These are phyloP conservation scores for Girardinichthys multiradiatus DNA, from an alignment of 2,113 vertebrate species.

Conservation along the genomic window DNA sequence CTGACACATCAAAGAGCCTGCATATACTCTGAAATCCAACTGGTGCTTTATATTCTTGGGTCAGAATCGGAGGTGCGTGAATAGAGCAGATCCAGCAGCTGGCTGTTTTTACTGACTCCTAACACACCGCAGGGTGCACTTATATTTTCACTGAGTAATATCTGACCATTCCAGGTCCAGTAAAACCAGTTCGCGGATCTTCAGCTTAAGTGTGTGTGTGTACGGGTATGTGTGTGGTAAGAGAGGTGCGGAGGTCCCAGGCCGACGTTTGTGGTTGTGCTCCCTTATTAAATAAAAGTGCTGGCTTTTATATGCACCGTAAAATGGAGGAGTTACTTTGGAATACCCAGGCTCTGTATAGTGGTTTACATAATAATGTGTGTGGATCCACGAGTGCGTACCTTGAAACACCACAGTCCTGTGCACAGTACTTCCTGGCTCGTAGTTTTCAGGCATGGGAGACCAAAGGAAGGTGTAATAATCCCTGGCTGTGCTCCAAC, in stretches of 20 bases:
- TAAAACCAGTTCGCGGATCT: constrained; percentile 70
- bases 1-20: neutral
- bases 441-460: constrained; percentile 92
- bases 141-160: constrained; percentile 75
- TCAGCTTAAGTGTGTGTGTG: constrained; percentile 37
- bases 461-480: constrained; percentile 99
- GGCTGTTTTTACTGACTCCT: constrained; percentile 64
- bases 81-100: constrained; percentile 39
- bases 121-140: constrained; percentile 65
- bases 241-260: constrained; percentile 70
- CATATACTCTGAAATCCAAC: neutral
- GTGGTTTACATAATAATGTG: constrained; percentile 51
- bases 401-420: constrained; percentile 95
- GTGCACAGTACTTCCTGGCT: constrained; percentile 88
- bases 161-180: constrained; percentile 69
- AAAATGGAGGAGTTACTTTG: constrained; percentile 70
- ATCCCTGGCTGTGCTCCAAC: constrained; percentile 97
- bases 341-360: constrained; percentile 50
- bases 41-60: neutral
- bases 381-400: constrained; percentile 63
- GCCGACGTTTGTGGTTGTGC: constrained; percentile 70
- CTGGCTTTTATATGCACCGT: constrained; percentile 73
- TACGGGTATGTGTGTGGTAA: constrained; percentile 50
- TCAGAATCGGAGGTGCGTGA: constrained; percentile 15
- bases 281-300: constrained; percentile 75